Conservation (phyloP, 2,888 invertebrate species). For the Lasiommata megera region DNA sequence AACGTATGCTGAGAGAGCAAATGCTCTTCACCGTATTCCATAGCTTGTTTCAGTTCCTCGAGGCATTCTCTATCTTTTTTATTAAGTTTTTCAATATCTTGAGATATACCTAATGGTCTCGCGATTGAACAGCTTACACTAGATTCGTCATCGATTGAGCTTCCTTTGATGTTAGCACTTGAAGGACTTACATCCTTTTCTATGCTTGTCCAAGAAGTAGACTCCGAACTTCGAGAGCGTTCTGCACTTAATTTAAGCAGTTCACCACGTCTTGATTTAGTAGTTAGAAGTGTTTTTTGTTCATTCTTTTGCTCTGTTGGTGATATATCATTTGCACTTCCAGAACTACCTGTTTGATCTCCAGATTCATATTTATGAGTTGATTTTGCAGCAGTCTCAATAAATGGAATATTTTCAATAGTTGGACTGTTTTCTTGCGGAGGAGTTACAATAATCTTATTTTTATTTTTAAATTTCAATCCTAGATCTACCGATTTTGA, state of each 20-base stretch:
- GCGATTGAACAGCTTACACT: conserved; percentile 91
- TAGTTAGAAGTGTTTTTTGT: conserved; percentile 61
- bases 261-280: conserved; percentile 77
- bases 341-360: conserved; percentile 69
- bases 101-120: conserved; percentile 88
- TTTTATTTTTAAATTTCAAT: conserved; percentile 76
- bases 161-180: conserved; percentile 83
- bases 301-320: conserved; percentile 66
- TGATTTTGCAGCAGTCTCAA: conserved; percentile 66
- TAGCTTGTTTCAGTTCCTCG: conserved; percentile 81
- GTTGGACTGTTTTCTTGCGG: conserved; percentile 83
- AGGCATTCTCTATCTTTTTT: conserved; percentile 83
- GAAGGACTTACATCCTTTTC: conserved; percentile 86
- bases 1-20: conserved; percentile 65
- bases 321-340: conserved; percentile 65
- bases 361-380: conserved; percentile 66
- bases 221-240: conserved; percentile 89
- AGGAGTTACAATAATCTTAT: conserved; percentile 82
- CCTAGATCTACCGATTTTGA: conserved; percentile 58
- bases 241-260: conserved; percentile 86
- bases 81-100: conserved; percentile 85
- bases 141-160: conserved; percentile 86
- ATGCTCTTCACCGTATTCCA: conserved; percentile 79
- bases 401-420: conserved; percentile 76
- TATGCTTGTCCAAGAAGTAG: conserved; percentile 90